Conservation (phyloP, 2,113 vertebrate species). For the Lepus europaeus region DNA sequence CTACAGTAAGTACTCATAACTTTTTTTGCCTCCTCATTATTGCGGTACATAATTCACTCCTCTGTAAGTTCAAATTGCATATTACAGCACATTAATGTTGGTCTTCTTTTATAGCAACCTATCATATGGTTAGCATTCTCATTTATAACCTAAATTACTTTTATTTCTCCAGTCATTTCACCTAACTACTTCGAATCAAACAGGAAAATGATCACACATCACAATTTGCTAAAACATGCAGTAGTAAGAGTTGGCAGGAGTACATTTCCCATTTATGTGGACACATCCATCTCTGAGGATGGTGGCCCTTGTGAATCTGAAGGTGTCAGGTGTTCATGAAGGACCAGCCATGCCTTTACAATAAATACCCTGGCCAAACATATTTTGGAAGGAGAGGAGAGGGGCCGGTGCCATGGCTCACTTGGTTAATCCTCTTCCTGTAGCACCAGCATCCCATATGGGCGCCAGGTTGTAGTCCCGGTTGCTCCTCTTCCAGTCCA, state of each 20-base stretch:
- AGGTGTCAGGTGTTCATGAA: neutral
- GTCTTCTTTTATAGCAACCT: constrained; percentile 74
- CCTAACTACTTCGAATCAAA: constrained; percentile 68
- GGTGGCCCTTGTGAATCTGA: neutral
- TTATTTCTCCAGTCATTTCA: constrained; percentile 75
- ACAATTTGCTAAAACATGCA: constrained; percentile 45
- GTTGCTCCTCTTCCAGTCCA: no score
- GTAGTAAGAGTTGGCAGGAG: neutral
- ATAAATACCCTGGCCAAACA: neutral
- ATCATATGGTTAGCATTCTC: constrained; percentile 73
- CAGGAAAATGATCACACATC: constrained; percentile 51
- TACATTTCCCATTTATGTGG: rapidly evolving
- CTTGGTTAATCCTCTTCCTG: no score
- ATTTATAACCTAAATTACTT: constrained; percentile 75
- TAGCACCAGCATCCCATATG: no score
- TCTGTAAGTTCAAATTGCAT: constrained; percentile 66
- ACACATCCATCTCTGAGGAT: neutral
- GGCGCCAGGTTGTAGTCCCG: no score
- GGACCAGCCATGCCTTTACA: neutral
- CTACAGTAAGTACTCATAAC: constrained; percentile 36
- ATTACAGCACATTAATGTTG: constrained; percentile 64
- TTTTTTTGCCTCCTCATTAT: constrained; percentile 71
- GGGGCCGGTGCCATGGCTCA: no score
- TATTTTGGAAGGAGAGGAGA: neutral
- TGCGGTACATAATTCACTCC: constrained; percentile 75